Evolutionary conservation across 2,797 vertebrate species (phyloP), one percentile per base, ranked within the genome.

Genomic region (Mus spretus): DNA sequence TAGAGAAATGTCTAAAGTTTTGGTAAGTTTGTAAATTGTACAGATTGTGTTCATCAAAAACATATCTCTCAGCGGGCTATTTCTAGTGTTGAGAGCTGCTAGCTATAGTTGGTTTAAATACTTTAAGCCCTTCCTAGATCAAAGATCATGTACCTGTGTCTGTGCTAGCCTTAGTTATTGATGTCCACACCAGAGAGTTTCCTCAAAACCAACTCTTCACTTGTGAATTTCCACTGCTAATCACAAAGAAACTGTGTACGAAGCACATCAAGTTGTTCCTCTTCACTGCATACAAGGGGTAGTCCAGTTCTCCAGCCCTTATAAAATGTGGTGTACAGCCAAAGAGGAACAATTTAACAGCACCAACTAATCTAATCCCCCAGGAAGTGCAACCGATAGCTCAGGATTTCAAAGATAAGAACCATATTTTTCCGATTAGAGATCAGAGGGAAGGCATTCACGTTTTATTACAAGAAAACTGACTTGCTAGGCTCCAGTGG

Each of bases 21-120:
- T 8, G 0, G 15, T 93, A 90, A 20, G 53, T 78, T 86, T 61
- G 96, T 19, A 31, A 34, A 59, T n/a, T 81, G 3, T 40, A 84
- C 83, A 50, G 85, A 89, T 67, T 92, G 72, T 90, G 37, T 93
- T 65, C 72, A 88, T 55, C 53, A 94, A 90, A 94, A 92, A 95
- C 90, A 31, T 67, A 81, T 59, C 57, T 47, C n/a, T 61, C 78
- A 7, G 37, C 4, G 6, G 40, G 47, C 22, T 40, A 95, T 86
- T 93, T 92, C 79, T 88, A 93, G 34, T 61, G 87, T 1, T 53
- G 37, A 91, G 24, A 63, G 44, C 26, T 74, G 93, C 19, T 31
- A 72, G 59, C 19, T 86, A 50, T 7, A 81, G 59, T 24, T 12
- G 9, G 90, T 92, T 91, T 84, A 90, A 81, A 63, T 44, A 67